Evolutionary conservation across 2,113 vertebrate genomes (phyloP).

Genomic region (Oenanthe oenanthe): DNA sequence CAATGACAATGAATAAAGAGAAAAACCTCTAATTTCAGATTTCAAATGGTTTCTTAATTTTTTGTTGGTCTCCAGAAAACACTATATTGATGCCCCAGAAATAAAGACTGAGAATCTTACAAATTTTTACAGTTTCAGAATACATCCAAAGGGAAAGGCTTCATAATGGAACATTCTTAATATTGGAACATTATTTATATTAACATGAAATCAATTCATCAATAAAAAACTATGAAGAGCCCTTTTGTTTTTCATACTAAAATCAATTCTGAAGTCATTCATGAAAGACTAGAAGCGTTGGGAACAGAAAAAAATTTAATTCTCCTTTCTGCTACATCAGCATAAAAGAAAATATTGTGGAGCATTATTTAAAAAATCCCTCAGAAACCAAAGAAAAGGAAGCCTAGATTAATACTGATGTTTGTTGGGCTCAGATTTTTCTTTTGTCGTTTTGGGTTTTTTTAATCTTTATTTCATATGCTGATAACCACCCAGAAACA

Average conservation of each 20-base stretch:
- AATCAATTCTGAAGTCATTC: neutral
- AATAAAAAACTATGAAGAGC: neutral
- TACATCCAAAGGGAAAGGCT: neutral
- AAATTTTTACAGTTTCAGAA: neutral
- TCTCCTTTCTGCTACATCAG: neutral
- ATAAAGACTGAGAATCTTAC: neutral
- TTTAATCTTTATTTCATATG: neutral
- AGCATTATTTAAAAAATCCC: neutral
- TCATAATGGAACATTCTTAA: neutral
- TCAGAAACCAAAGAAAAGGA: neutral
- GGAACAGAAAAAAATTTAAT: neutral
- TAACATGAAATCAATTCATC: neutral
- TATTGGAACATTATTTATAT: neutral
- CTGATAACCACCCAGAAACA: neutral
- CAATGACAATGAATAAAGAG: neutral
- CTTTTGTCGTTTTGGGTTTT: neutral
- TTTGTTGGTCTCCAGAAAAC: neutral
- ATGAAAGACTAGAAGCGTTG: neutral
- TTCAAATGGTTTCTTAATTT: neutral
- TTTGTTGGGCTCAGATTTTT: neutral
- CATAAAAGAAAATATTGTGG: neutral
- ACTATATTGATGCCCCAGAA: neutral
- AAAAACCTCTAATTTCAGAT: neutral
- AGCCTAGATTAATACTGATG: accelerated
- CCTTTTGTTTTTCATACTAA: neutral